Base-by-base conservation (phyloP, 2,888 invertebrate genomes). In the Macrosoma leucophasiata region DNA sequence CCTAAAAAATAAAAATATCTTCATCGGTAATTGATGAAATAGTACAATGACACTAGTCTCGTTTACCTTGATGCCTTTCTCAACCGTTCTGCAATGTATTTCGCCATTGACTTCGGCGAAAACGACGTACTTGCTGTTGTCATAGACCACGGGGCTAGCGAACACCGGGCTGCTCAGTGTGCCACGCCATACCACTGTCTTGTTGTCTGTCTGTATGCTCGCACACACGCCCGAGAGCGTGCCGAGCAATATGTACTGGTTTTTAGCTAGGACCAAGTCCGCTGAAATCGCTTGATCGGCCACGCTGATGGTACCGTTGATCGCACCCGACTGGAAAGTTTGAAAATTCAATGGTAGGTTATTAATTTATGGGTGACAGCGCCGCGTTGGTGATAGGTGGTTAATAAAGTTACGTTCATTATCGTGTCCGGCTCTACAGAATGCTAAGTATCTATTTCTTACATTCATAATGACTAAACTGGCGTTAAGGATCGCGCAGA, bases 161-260 rank as follows among this genome's bases (percentile, higher is more conserved):
- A 93, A 91, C 13, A 93, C 69, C 0, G 94, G 90, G 52, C 87
- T 86, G 32, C 59, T 59, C 2, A 89, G 67, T 33, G 86, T 65
- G 23, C 77, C 74, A 12, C 71, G 79, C 93, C 93, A 94, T 15
- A 58, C 55, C 1, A 92, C 89, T 7, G 63, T 67, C 20, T 65
- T 56, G 37, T 86, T 79, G 25, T 70, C 58, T 45, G 85, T 70
- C 34, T 84, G 64, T 6, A 90, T 41, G 36, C 87, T 79, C 1
- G 82, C 74, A 46, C 89, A 86, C 12, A 70, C 77, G 3, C 91
- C 91, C 4, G 87, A 86, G 19, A 91, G 71, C 1, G 89, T 85
- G 1, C 87, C 89, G 6, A 86, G 36, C 11, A 84, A 62, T 8
- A 87, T 52, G 42, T 58, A 73, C 39, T 71, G 59, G 8, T 67